phyloP scores from a whole-genome alignment of 2,797 vertebrate genomes.

The Synanceia verrucosa region DNA sequence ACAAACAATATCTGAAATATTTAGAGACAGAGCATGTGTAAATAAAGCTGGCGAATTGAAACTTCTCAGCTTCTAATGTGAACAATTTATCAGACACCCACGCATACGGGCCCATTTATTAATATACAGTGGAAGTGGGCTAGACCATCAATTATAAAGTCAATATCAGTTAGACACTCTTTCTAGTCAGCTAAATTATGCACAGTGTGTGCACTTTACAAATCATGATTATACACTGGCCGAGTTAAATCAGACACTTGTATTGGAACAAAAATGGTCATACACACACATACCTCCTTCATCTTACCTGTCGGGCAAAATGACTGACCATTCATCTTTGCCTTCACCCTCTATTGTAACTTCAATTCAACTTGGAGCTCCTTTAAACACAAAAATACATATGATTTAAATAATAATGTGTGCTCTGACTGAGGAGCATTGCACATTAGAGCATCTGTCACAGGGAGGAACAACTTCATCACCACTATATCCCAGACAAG shows the following conservation, averaged over 20 bases:
- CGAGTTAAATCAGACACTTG: slow-evolving; percentile 8
- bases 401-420: slow-evolving; percentile 15
- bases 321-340: neutral
- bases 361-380: neutral
- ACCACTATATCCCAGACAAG: neutral
- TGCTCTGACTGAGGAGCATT: neutral
- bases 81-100: slow-evolving; percentile 8
- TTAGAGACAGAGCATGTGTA: neutral
- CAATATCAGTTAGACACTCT: slow-evolving; percentile 16
- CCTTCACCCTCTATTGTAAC: neutral
- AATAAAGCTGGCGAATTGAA: neutral
- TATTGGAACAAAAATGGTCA: slow-evolving; percentile 1
- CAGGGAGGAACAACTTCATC: slow-evolving; percentile 2
- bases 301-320: neutral
- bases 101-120: slow-evolving; percentile 13
- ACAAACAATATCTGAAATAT: neutral
- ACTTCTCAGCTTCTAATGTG: neutral
- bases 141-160: slow-evolving; percentile 22
- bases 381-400: slow-evolving; percentile 5
- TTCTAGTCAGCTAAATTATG: slow-evolving; percentile 27
- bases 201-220: slow-evolving; percentile 21
- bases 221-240: slow-evolving; percentile 29
- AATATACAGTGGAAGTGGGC: neutral
- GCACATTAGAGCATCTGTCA: slow-evolving; percentile 14
- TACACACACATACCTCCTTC: neutral